A percentile compares a stretch with the other conserved stretches of the same genome.
Conservation (phyloP, 2,113 vertebrate genomes). For the Oncorhynchus masou region DNA sequence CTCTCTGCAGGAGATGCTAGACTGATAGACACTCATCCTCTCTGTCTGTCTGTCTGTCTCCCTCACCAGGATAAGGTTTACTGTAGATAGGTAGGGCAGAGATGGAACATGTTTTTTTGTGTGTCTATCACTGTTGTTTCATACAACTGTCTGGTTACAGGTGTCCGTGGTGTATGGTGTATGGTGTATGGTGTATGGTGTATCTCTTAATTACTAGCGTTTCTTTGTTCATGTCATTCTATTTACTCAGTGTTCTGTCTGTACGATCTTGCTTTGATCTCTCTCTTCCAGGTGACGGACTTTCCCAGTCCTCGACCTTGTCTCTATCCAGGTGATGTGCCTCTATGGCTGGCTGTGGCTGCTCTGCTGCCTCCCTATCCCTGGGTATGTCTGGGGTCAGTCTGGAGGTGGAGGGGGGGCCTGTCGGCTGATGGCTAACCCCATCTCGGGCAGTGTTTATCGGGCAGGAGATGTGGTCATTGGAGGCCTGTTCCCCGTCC, state of each 20-base stretch:
- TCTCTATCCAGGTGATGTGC: conserved; percentile 26
- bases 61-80: not conserved
- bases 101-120: not conserved
- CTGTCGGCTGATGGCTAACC: conserved; percentile 47
- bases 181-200: too few species aligned
- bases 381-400: conserved; percentile 8
- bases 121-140: not conserved
- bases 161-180: not conserved
- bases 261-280: not conserved
- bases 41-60: not conserved
- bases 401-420: conserved; percentile 12
- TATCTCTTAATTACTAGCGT: not conserved
- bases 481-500: conserved; percentile 58
- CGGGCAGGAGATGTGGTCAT: conserved; percentile 53
- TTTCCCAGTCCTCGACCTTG: not conserved
- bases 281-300: not conserved
- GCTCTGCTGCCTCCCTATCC: conserved; percentile 28
- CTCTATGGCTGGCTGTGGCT: conserved; percentile 31
- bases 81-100: not conserved
- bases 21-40: not conserved
- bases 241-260: not conserved
- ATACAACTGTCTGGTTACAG: not conserved
- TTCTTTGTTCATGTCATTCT: not conserved
- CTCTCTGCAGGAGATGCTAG: conserved; percentile 8
- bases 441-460: conserved; percentile 49